A percentile compares a stretch with the other conserved stretches of the same genome.
Evolutionary conservation across 2,888 invertebrate genomes (phyloP).

Genomic region (Cerceris ruficornis): DNA sequence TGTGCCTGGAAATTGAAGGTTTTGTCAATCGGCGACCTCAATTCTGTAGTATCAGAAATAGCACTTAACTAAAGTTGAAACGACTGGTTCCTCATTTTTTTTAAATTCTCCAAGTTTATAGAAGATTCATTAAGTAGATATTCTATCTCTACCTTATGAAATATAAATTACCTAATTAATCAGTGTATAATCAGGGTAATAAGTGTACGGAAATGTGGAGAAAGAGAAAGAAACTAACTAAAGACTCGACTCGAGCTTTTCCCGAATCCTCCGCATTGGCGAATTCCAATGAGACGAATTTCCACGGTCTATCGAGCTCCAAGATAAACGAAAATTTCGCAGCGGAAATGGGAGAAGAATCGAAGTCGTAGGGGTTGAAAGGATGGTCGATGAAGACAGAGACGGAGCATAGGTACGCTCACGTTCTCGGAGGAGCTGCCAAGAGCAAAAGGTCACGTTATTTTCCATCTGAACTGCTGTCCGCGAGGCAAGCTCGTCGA

Average conservation of each 20-base stretch:
- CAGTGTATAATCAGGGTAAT: too few relatives aligned
- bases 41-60: too few relatives aligned
- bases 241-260: not conserved
- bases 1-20: too few relatives aligned
- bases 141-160: too few relatives aligned
- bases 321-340: conserved; percentile 41
- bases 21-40: too few relatives aligned
- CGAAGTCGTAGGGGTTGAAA: conserved; percentile 9
- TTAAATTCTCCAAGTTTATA: not conserved
- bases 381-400: conserved; percentile 12
- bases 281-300: conserved; percentile 25
- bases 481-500: conserved; percentile 73
- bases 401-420: conserved; percentile 7
- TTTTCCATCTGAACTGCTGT: conserved; percentile 80
- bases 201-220: too few relatives aligned
- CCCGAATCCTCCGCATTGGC: conserved; percentile 2
- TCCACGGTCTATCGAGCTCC: conserved; percentile 7
- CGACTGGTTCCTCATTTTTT: not conserved
- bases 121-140: too few relatives aligned
- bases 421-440: conserved; percentile 74
- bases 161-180: too few relatives aligned
- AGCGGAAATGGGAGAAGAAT: conserved; percentile 45
- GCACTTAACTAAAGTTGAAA: not conserved
- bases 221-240: too few relatives aligned
- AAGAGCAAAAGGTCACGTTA: conserved; percentile 80